phyloP scores from a whole-genome alignment of 2,797 vertebrate genomes.

The Fratercula arctica region DNA sequence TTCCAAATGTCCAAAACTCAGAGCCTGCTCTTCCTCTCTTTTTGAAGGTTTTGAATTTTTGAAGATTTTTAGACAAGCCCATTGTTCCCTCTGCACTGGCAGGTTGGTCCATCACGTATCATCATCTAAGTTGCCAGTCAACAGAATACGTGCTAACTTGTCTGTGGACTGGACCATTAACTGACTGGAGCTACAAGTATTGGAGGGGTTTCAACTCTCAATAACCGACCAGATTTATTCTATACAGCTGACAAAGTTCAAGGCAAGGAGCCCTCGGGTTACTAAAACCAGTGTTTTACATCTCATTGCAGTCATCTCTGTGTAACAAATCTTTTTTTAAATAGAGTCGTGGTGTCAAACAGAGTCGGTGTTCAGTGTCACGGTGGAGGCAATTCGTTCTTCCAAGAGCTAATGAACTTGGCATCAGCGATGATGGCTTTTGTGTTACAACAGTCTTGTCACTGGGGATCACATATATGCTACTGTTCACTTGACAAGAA shows the following conservation, averaged over 20 bases:
- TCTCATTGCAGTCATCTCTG: not conserved
- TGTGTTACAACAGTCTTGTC: not conserved
- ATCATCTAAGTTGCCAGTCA: not conserved
- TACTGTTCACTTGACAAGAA: not conserved
- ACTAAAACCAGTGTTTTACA: not conserved
- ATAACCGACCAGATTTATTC: not conserved
- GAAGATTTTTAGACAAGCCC: not conserved
- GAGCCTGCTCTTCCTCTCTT: not conserved
- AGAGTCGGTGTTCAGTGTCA: not conserved
- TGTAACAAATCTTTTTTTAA: not conserved
- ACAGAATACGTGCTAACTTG: not conserved
- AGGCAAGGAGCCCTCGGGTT: not conserved
- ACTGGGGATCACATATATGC: not conserved
- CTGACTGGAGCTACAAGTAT: not conserved
- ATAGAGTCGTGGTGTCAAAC: not conserved
- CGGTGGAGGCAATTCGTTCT: not conserved
- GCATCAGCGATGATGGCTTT: not conserved
- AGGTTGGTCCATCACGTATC: not conserved
- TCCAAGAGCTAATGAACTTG: not conserved
- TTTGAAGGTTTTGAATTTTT: not conserved
- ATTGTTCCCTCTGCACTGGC: not conserved
- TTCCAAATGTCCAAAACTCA: not conserved
- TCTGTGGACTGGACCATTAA: not conserved
- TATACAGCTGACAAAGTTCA: not conserved
- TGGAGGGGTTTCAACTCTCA: not conserved